Conservation (phyloP, 2,113 vertebrate genomes). For the Alethe castanea region DNA sequence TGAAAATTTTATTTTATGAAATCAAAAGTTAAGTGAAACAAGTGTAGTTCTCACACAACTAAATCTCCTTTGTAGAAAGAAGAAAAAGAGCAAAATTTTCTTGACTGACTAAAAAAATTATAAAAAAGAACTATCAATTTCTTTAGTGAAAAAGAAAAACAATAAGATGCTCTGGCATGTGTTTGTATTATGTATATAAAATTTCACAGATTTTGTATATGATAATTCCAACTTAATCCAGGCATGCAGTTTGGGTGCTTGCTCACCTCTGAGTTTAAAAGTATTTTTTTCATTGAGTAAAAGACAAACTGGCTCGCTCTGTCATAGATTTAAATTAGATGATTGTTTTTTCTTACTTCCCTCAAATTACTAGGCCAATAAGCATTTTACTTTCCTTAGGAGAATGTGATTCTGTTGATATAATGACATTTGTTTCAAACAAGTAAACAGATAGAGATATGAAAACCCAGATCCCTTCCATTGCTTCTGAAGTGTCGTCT, state of each 20-base stretch:
- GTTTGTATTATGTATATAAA: not conserved
- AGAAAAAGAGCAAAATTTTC: not conserved
- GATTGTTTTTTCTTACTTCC: not conserved
- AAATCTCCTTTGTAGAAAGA: not conserved
- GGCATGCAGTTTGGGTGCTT: not conserved
- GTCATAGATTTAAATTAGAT: not conserved
- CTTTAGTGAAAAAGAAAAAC: not conserved
- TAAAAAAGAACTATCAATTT: not conserved
- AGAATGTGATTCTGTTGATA: not conserved
- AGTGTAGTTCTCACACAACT: not conserved
- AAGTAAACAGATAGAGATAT: not conserved
- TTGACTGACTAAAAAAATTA: fast-evolving
- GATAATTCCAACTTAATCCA: not conserved
- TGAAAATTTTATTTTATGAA: not conserved
- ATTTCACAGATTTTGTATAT: not conserved
- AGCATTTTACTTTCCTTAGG: not conserved
- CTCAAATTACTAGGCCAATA: not conserved
- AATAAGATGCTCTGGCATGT: not conserved
- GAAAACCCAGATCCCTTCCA: fast-evolving
- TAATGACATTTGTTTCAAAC: not conserved
- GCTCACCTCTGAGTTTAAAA: not conserved
- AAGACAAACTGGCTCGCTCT: not conserved
- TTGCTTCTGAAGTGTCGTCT: not conserved
- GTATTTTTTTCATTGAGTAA: not conserved
- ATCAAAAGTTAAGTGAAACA: not conserved